Conservation (phyloP, 2,113 vertebrate species). For the Hirundichthys speculiger region DNA sequence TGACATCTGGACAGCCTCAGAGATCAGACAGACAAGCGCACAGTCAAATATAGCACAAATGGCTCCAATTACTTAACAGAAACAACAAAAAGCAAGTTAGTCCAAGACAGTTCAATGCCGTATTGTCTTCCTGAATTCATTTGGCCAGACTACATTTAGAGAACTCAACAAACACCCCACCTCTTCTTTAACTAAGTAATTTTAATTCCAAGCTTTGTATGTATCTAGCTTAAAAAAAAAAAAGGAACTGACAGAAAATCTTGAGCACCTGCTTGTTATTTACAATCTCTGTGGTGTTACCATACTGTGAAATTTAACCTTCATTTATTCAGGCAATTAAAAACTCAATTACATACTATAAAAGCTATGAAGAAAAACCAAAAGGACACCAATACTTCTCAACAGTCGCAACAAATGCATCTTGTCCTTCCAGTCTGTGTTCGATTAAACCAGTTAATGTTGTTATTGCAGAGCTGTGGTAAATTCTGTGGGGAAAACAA, state of each 20-base stretch:
- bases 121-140: conserved; percentile 42
- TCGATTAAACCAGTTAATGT: conserved; percentile 13
- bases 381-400: not conserved
- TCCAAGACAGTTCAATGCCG: conserved; percentile 26
- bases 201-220: too few relatives aligned
- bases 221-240: too few relatives aligned
- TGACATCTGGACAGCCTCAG: conserved; percentile 48
- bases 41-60: conserved; percentile 25
- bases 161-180: conserved; percentile 29
- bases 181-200: too few relatives aligned
- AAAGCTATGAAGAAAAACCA: not conserved
- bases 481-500: conserved; percentile 3
- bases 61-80: conserved; percentile 52
- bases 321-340: conserved; percentile 35
- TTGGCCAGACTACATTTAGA: conserved; percentile 39
- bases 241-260: not conserved
- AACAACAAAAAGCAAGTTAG: conserved; percentile 51
- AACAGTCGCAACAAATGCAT: conserved; percentile 4
- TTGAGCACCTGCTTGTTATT: conserved; percentile 51
- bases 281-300: conserved; percentile 17
- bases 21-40: conserved; percentile 32
- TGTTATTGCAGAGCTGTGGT: conserved; percentile 4
- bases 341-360: not conserved
- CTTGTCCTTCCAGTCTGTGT: not conserved
- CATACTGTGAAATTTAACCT: conserved; percentile 37